Evolutionary conservation across 1,140 invertebrate genomes (phyloP), one percentile per base, ranked within the genome.

Genomic region (Bombus haemorrhoidalis): DNA sequence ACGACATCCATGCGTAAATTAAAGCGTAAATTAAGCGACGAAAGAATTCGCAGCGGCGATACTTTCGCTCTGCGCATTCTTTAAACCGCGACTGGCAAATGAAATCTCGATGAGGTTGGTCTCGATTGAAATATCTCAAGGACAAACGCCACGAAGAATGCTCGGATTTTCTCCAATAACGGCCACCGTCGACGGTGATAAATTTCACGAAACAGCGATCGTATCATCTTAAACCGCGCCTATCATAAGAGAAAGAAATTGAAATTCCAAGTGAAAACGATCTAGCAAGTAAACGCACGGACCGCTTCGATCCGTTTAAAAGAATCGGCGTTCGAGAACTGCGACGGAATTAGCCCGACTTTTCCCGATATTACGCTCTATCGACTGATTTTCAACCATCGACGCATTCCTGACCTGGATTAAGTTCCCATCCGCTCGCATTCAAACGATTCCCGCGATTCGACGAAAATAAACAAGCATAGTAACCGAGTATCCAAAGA

Each of bases 1-100:
- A 57, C n/a, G 47, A 41, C 25, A 68, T 69, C 32, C 57, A 10
- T 37, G 10, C 22, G 57, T 47, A 47, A 47, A 47, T 43, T 43
- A 43, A 43, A 32, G 39, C 10, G 22, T n/a, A 28, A 37, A 59
- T 72, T 57, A 74, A 82, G 32, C 25, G 8, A 57, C 10, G 57
- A 37, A 53, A 76, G 57, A 75, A 83, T 74, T 64, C 32, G 9
- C 18, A 8, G 28, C 43, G 6, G 8, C 25, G 43, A 47, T 82
- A 75, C 59, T 82, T 82, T 82, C 72, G 32, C 59, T 66, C n/a
- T 39, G 41, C 25, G 22, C 41, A 66, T 83, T 83, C 81, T 64
- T 64, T 43, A 4, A 32, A 8, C 25, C 47, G n/a, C 5, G 47
- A 25, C 25, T 6, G 8, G 8, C 28, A 39, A 77, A 77, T 77